phyloP scores from a whole-genome alignment of 2,113 vertebrate genomes.

The Eublepharis macularius region DNA sequence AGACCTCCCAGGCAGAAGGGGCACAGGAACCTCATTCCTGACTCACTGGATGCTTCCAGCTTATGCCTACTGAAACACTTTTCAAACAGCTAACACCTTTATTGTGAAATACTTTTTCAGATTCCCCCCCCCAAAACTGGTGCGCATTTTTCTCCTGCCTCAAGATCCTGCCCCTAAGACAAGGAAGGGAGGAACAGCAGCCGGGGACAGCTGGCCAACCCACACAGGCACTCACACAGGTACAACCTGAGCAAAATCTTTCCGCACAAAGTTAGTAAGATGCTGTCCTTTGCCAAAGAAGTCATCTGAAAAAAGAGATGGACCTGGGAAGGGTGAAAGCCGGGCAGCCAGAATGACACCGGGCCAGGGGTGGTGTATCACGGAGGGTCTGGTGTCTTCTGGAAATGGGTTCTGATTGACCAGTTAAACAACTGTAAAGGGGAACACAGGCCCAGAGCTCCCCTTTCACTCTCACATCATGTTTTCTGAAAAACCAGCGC shows the following conservation, averaged over 20 bases:
- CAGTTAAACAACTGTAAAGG: not conserved
- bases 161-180: not conserved
- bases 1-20: not conserved
- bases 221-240: too few relatives aligned
- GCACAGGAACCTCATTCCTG: not conserved
- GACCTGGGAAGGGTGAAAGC: not conserved
- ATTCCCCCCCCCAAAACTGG: not conserved
- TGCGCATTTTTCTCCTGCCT: too few relatives aligned
- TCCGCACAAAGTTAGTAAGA: not conserved
- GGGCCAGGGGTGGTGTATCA: too few relatives aligned
- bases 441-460: not conserved
- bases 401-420: not conserved
- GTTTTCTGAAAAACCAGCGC: too few relatives aligned
- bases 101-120: not conserved
- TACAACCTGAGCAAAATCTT: too few relatives aligned
- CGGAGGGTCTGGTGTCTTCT: not conserved
- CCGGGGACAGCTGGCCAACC: too few relatives aligned
- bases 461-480: too few relatives aligned
- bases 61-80: not conserved
- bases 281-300: too few relatives aligned
- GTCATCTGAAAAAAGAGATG: not conserved
- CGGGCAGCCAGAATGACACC: too few relatives aligned
- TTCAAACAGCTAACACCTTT: not conserved
- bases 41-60: not conserved
- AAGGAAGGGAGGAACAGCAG: too few relatives aligned